Evolutionary conservation across 1,140 invertebrate species (phyloP), one percentile per base, ranked within the genome.

Genomic region (Ceratoteleas bidentatus): DNA sequence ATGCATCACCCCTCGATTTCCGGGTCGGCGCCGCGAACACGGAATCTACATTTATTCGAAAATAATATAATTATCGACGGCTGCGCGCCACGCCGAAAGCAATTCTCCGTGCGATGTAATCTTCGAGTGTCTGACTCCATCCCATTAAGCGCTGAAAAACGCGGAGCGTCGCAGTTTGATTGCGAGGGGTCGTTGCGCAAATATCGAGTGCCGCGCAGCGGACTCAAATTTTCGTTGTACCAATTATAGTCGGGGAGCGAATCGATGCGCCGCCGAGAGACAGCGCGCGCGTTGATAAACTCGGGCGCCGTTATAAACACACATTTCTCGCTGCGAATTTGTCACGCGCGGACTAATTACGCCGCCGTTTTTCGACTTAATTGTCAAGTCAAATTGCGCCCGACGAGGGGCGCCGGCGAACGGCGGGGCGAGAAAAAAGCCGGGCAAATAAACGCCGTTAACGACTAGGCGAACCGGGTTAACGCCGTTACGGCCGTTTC

Each of bases 91-190:
- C 75, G 58, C 53, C 38, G 75, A 78, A 65, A 70, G 66, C 75
- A 70, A 78, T 78, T 78, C 73, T 38, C 73, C 52, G 66, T 11
- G 66, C 58, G 60, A 78, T 70, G 75, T 70, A 78, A 78, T 78
- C 75, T 78, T 78, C 75, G 65, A 78, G 70, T 78, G 61, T 78
- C 75, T 78, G 65, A 69, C 75, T 70, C 75, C 14, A 62, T 70
- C 65, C 75, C 66, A 78, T 78, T 78, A 78, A 70, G 38, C 62
- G 53, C 24, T 45, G 65, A 65, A 78, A 78, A 78, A 78, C 58
- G 58, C 57, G 65, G 40, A 69, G 74, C 72, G 72, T 75, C 34
- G 34, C 47, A 70, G 65, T 70, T 70, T 64, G 75, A 78, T 70
- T 72, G 68, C 75, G 75, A 72, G 57, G 75, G 75, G 75, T 79